phyloP scores from a whole-genome alignment of 2,113 vertebrate genomes.

The Brachyistius frenatus region DNA sequence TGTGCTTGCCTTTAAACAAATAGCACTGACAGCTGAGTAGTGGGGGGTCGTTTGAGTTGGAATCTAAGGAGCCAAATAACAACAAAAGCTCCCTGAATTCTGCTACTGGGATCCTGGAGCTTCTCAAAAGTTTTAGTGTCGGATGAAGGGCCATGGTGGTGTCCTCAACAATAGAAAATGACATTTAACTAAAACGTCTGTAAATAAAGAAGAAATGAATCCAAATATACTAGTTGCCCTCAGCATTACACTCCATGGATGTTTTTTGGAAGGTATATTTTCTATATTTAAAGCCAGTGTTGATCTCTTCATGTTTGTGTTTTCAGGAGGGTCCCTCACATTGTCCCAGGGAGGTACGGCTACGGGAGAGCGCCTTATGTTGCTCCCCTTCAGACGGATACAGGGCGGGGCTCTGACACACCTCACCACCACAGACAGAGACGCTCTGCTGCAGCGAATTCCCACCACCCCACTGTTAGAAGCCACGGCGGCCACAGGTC shows the following conservation, averaged over 20 bases:
- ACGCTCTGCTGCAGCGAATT: slow-evolving; percentile 68
- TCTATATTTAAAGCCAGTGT: too few relatives aligned
- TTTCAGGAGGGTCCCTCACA: slow-evolving; percentile 84
- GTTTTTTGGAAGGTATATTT: too few relatives aligned
- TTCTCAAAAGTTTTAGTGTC: slow-evolving; percentile 17
- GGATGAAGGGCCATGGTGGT: neutral
- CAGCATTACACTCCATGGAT: neutral
- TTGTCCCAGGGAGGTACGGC: slow-evolving; percentile 91
- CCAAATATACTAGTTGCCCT: neutral
- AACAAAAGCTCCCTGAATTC: slow-evolving; percentile 52
- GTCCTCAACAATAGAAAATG: slow-evolving; percentile 13
- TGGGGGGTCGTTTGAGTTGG: slow-evolving; percentile 59
- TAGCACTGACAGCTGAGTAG: slow-evolving; percentile 72
- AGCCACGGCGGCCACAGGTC: slow-evolving; percentile 37
- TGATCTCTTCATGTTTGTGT: slow-evolving; percentile 34
- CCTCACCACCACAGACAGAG: slow-evolving; percentile 80
- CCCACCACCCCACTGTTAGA: slow-evolving; percentile 28
- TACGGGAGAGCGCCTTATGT: slow-evolving; percentile 91
- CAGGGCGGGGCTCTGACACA: slow-evolving; percentile 57
- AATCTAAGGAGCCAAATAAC: slow-evolving; percentile 52
- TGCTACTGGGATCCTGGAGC: slow-evolving; percentile 20
- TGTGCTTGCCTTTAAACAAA: slow-evolving; percentile 72
- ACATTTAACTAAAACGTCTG: neutral
- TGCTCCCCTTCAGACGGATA: slow-evolving; percentile 86
- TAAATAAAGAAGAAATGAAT: slow-evolving; percentile 16